Evolutionary conservation across 2,888 invertebrate species (phyloP).

Genomic region (Congeria kusceri): DNA sequence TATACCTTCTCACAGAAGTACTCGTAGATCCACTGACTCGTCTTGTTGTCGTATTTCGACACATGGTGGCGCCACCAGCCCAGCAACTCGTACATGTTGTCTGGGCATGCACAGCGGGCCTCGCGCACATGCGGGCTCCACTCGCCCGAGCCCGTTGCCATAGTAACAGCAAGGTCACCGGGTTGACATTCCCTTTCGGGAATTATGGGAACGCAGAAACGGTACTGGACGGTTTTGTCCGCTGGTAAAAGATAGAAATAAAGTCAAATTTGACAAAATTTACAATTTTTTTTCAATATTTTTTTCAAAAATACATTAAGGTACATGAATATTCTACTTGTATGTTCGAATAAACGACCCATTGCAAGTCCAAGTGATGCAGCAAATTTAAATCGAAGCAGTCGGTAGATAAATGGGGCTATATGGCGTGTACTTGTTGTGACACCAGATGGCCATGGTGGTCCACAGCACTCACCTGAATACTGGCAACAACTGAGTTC

Average conservation of each 20-base stretch:
- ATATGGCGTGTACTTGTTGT: too few relatives aligned
- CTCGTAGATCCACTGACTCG: constrained; percentile 69
- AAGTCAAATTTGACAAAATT: too few relatives aligned
- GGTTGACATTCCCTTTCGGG: constrained; percentile 59
- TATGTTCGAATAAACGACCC: too few relatives aligned
- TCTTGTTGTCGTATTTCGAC: constrained; percentile 49
- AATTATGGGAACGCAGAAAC: constrained; percentile 67
- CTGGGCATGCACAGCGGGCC: constrained; percentile 70
- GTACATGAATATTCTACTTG: too few relatives aligned
- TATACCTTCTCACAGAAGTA: constrained; percentile 70
- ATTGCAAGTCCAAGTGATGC: too few relatives aligned
- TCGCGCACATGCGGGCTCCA: constrained; percentile 69
- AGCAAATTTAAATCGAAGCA: too few relatives aligned
- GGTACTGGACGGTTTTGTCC: constrained; percentile 70
- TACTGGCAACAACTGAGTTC: too few relatives aligned
- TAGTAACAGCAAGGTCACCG: constrained; percentile 64
- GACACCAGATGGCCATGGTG: too few relatives aligned
- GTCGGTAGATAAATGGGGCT: too few relatives aligned
- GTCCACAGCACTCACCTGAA: too few relatives aligned
- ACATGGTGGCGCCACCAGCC: constrained; percentile 67
- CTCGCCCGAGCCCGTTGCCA: constrained; percentile 66
- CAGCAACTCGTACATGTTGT: constrained; percentile 61
- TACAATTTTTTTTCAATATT: too few relatives aligned
- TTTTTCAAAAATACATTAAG: too few relatives aligned
- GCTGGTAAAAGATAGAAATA: constrained; percentile 63